Percentiles rank a stretch among this genome's conserved stretches.
Evolutionary conservation across 2,113 vertebrate genomes (phyloP).

Genomic region (Bombycilla garrulus): DNA sequence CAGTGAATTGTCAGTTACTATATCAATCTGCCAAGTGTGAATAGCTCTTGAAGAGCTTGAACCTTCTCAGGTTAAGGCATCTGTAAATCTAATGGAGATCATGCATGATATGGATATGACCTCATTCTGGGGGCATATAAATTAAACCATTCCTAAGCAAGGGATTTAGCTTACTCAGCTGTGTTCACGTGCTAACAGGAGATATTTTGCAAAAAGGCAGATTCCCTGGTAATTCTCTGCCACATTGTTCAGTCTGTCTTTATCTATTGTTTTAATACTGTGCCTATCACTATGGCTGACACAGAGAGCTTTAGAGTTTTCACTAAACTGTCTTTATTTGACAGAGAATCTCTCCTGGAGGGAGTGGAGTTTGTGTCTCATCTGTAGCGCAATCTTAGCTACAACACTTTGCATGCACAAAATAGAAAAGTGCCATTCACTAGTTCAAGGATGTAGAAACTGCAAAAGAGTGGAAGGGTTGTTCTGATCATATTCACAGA

Average conservation of each 20-base stretch:
- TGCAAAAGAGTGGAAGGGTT: background rate
- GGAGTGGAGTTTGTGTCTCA: background rate
- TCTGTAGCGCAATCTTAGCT: background rate
- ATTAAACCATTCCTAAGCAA: slow-evolving; percentile 64
- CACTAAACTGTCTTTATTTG: background rate
- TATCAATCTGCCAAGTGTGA: slow-evolving; percentile 82
- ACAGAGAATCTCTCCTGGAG: background rate
- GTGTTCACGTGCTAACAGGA: slow-evolving; percentile 48
- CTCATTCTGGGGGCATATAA: slow-evolving; percentile 73
- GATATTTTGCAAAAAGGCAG: slow-evolving; percentile 8
- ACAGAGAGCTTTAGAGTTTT: background rate
- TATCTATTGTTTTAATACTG: background rate
- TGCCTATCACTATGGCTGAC: background rate
- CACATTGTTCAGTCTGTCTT: background rate
- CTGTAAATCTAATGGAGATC: slow-evolving; percentile 69
- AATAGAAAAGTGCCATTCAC: background rate
- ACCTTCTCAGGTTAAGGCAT: slow-evolving; percentile 74
- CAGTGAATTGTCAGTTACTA: slow-evolving; percentile 78
- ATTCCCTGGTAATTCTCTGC: background rate
- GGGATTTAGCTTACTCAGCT: background rate
- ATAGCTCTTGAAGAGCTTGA: slow-evolving; percentile 67
- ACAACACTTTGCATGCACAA: background rate
- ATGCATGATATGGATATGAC: slow-evolving; percentile 76
- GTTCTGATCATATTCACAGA: background rate
- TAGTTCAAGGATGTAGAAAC: background rate